Base-by-base conservation (phyloP, 2,797 vertebrate species). In the Pseudomugil gertrudae region DNA sequence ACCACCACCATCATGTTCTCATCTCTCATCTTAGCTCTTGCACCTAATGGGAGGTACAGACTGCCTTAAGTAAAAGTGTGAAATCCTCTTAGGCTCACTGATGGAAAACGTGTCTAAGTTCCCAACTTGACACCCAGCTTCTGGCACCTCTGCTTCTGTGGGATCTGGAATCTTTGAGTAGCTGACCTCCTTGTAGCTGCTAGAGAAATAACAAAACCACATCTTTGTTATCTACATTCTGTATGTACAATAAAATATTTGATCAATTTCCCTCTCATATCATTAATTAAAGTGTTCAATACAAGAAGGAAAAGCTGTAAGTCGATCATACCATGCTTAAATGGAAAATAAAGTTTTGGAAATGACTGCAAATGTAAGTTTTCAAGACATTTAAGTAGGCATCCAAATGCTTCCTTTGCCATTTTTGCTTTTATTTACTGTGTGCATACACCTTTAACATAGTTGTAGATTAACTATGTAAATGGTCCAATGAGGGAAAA, bases 251-350 rank as follows among this genome's bases (percentile, higher is more conserved):
- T 76, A 45, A 76, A 83, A 83, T 61, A 71, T 60, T 60, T 36
- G 13, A 79, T 84, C 58, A 59, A 70, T 55, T 74, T 66, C 66
- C 68, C 67, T 36, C 56, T 53, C 60, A 63, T 79, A 50, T 78
- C 72, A 65, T 77, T 80, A 79, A 87, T 90, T 89, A 84, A 64
- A 63, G 67, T 75, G 78, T 84, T 86, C 89, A 87, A 74, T 69
- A 63, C 19, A 72, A 62, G 21, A 40, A 43, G 69, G 52, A 60
- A 78, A 76, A 74, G 74, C 29, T 71, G 66, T 77, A 81, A 81
- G 78, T 85, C 76, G 79, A 80, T 90, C 90, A 88, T 89, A 86
- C 81, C 84, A 86, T 76, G 76, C 75, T 91, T 81, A 27, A 85
- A 77, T 83, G 82, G 79, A 86, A 87, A 87, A 84, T 89, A 84